These are phyloP conservation scores for Papilio polyxenes DNA, from an alignment of 1,140 invertebrate species.

Conservation along the genomic window DNA sequence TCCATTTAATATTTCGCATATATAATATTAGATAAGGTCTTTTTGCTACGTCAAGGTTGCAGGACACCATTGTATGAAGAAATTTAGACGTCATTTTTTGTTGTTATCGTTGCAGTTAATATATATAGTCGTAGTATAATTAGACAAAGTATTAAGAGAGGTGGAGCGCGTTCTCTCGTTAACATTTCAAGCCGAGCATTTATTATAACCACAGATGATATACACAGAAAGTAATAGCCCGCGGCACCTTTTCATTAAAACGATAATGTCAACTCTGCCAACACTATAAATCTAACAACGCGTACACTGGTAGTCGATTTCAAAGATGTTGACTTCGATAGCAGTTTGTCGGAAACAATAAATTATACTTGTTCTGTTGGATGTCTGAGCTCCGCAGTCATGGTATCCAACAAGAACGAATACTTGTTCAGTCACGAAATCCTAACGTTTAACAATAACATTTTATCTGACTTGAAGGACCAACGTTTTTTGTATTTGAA, in stretches of 20 bases:
- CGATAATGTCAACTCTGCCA: constrained; percentile 26
- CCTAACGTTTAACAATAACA: background rate
- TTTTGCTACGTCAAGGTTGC: no score
- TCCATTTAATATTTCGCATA: no score
- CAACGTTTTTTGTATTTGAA: background rate
- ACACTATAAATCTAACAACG: constrained; percentile 16
- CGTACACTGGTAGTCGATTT: constrained; percentile 21
- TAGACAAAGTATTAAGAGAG: background rate
- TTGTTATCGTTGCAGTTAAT: background rate
- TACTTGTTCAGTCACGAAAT: background rate
- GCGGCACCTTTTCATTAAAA: constrained; percentile 25
- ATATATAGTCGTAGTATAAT: no score
- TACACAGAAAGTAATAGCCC: constrained; percentile 17
- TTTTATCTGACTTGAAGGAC: background rate
- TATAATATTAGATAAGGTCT: no score
- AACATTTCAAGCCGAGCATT: constrained; percentile 10
- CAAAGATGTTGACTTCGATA: constrained; percentile 4
- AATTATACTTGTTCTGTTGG: background rate
- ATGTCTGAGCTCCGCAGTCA: background rate
- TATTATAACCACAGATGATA: constrained; percentile 11
- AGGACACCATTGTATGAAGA: no score
- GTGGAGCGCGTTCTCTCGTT: background rate
- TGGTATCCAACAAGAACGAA: background rate
- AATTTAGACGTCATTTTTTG: background rate
- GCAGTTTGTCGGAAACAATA: constrained; percentile 11